Evolutionary conservation across 2,797 vertebrate species (phyloP).

Genomic region (Myotis vivesi): DNA sequence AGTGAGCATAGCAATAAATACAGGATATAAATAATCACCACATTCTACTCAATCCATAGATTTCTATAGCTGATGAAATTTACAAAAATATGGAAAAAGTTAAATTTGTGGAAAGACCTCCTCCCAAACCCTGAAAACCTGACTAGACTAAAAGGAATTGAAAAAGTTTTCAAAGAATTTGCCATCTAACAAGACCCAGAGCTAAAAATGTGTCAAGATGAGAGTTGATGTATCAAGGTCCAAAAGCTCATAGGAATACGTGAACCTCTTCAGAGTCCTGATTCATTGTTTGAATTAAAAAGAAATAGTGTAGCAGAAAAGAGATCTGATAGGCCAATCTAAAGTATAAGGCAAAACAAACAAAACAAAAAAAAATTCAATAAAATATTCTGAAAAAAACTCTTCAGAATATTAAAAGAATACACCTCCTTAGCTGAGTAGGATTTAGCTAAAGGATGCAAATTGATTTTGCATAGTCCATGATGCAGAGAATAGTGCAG

Average conservation of each 20-base stretch:
- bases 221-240: not conserved
- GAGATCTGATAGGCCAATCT: not conserved
- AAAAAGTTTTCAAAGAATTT: not conserved
- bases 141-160: not conserved
- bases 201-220: not conserved
- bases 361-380: not conserved
- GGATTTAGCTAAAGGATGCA: not conserved
- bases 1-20: not conserved
- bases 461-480: not conserved
- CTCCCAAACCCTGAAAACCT: not conserved
- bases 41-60: not conserved
- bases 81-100: not conserved
- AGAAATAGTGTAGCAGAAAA: not conserved
- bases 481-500: not conserved
- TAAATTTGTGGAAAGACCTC: not conserved
- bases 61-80: slow-evolving; percentile 19
- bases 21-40: not conserved
- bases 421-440: not conserved
- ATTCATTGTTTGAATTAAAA: not conserved
- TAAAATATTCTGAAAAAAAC: not conserved
- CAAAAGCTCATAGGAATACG: not conserved
- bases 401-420: not conserved
- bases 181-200: not conserved
- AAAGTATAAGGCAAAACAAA: not conserved
- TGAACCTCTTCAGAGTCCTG: not conserved